Conservation (phyloP, 1,140 invertebrate genomes). For the Cepaea nemoralis region DNA sequence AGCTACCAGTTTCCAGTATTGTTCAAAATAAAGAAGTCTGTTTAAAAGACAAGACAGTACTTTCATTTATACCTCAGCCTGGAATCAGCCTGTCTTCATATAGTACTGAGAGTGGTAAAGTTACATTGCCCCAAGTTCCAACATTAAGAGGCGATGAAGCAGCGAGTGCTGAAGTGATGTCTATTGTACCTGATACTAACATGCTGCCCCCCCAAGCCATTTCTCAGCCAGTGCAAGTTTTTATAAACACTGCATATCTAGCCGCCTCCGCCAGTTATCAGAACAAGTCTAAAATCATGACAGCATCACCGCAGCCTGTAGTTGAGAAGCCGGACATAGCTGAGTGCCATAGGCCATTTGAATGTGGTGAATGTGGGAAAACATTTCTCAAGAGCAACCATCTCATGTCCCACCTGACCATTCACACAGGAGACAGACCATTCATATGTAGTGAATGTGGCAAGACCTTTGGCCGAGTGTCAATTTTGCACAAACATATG, state of each 20-base stretch:
- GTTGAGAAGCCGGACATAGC: neutral
- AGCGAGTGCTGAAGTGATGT: neutral
- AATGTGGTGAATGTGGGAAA: constrained; percentile 28
- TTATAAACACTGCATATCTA: neutral
- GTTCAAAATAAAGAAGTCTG: neutral
- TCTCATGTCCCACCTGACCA: constrained; percentile 18
- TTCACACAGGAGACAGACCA: constrained; percentile 8
- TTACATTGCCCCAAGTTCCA: neutral
- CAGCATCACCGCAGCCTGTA: neutral
- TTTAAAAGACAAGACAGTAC: neutral
- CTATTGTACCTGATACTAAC: neutral
- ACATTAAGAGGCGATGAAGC: neutral
- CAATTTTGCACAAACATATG: constrained; percentile 15
- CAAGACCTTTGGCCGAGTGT: constrained; percentile 3
- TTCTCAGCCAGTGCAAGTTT: neutral
- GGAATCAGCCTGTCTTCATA: neutral
- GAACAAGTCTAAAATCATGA: neutral
- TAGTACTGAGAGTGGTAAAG: neutral
- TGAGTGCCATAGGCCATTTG: constrained; percentile 17
- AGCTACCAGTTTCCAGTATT: neutral
- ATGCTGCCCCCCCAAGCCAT: constrained; percentile 7
- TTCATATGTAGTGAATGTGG: neutral
- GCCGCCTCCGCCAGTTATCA: neutral
- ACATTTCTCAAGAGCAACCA: constrained; percentile 22
- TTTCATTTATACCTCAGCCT: neutral